These are phyloP conservation scores for Axinella damicornis DNA, from an alignment of 37 sponge, comb jelly and placozoan species.

Conservation along the genomic window DNA sequence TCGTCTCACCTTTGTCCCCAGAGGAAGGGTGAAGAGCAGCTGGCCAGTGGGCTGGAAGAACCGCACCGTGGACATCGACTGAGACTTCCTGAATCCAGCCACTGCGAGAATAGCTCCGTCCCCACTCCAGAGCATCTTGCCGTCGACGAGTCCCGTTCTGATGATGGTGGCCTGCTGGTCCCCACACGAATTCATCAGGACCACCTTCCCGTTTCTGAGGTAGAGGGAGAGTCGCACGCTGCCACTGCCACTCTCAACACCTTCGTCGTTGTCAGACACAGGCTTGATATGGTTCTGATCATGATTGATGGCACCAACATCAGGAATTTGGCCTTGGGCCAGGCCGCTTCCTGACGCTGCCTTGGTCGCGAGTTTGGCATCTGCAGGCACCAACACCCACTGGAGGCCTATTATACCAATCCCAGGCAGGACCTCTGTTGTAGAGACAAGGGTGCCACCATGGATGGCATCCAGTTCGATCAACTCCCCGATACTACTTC, in stretches of 20 bases:
- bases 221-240: constrained; percentile 81
- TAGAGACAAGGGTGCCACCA: constrained; percentile 84
- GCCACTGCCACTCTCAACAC: not conserved
- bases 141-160: constrained; percentile 85
- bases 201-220: constrained; percentile 90
- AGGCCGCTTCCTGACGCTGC: constrained; percentile 18
- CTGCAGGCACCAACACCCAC: constrained; percentile 77
- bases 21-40: constrained; percentile 82
- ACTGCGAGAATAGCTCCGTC: constrained; percentile 86
- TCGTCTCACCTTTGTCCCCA: constrained; percentile 82
- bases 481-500: constrained; percentile 88
- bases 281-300: not conserved
- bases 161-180: constrained; percentile 94
- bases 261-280: not conserved
- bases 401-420: constrained; percentile 89
- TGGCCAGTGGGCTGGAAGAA: constrained; percentile 87
- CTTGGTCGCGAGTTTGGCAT: constrained; percentile 15
- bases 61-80: constrained; percentile 74
- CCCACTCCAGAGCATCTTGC: constrained; percentile 83
- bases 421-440: constrained; percentile 91
- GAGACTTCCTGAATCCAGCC: constrained; percentile 84
- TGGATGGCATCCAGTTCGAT: constrained; percentile 86
- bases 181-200: constrained; percentile 90
- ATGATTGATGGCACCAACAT: not conserved
- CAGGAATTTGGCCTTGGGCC: constrained; percentile 37